A percentile compares a stretch with the other conserved stretches of the same genome.
Evolutionary conservation across 2,888 invertebrate genomes (phyloP).

Genomic region (Drosophila multiciliata): DNA sequence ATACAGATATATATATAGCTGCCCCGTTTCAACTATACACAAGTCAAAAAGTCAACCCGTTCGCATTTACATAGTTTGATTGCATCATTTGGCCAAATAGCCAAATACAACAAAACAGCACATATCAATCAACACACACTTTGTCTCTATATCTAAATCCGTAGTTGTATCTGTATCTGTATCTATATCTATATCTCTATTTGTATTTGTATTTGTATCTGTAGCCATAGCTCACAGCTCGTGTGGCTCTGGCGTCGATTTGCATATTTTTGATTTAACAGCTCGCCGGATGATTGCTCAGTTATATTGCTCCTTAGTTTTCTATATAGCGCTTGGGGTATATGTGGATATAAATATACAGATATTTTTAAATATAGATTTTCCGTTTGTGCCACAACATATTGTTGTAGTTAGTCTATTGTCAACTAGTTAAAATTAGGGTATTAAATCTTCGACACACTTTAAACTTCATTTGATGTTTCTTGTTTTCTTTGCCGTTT

Average conservation of each 20-base stretch:
- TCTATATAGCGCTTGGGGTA: background rate
- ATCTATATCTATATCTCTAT: conserved; percentile 20
- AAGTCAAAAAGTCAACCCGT: conserved; percentile 63
- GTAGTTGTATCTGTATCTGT: conserved; percentile 25
- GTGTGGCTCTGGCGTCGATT: conserved; percentile 68
- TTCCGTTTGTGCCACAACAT: background rate
- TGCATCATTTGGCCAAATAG: conserved; percentile 78
- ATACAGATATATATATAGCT: conserved; percentile 18
- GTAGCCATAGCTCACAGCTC: conserved; percentile 30
- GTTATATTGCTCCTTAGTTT: conserved; percentile 27
- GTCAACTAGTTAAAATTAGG: background rate
- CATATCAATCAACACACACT: conserved; percentile 69
- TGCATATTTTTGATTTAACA: conserved; percentile 82
- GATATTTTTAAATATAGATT: background rate
- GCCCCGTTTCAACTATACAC: conserved; percentile 33
- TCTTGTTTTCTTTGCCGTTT: conserved; percentile 34
- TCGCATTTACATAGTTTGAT: conserved; percentile 78
- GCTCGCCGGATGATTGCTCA: conserved; percentile 63
- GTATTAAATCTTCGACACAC: conserved; percentile 1
- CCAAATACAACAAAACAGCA: conserved; percentile 69
- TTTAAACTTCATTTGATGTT: background rate
- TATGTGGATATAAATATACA: background rate
- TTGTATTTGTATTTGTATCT: conserved; percentile 7
- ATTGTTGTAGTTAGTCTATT: background rate
- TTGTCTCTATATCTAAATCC: conserved; percentile 33